Percentiles rank a stretch among this genome's conserved stretches.
These are phyloP conservation scores for Brevimyrus niger DNA, from an alignment of 2,113 vertebrate species.

Conservation along the genomic window DNA sequence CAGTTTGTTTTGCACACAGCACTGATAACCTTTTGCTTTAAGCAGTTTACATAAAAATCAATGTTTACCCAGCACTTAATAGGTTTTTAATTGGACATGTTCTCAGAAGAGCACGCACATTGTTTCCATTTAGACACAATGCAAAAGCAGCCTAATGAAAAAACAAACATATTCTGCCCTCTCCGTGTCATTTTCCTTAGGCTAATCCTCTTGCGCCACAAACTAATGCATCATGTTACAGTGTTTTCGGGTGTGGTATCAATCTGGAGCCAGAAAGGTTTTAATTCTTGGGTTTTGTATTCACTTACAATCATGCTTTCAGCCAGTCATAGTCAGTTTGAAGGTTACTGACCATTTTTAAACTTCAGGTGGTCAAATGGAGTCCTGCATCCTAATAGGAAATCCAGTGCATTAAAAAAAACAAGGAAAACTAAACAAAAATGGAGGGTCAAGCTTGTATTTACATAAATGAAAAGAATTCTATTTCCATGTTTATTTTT, in stretches of 20 bases:
- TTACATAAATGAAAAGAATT: background rate
- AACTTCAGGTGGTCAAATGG: background rate
- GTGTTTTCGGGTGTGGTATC: background rate
- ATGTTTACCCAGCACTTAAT: background rate
- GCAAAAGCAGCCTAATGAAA: conserved; percentile 4
- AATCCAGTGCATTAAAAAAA: background rate
- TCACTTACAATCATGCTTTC: background rate
- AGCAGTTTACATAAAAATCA: background rate
- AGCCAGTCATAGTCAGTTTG: background rate
- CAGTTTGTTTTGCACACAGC: background rate
- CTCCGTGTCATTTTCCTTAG: background rate
- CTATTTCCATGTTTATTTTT: background rate
- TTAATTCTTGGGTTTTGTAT: background rate
- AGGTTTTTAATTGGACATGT: conserved; percentile 1
- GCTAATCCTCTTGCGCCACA: background rate
- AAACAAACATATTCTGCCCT: conserved; percentile 4
- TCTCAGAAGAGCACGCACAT: background rate
- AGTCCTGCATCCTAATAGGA: background rate
- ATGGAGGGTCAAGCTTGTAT: background rate
- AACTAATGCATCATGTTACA: background rate
- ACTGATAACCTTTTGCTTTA: background rate
- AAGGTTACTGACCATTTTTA: background rate
- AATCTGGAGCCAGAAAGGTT: background rate
- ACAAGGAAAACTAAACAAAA: background rate
- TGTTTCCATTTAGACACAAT: background rate